Evolutionary conservation across 2,113 vertebrate genomes (phyloP), one percentile per base, ranked within the genome.

Genomic region (Otocyon megalotis): DNA sequence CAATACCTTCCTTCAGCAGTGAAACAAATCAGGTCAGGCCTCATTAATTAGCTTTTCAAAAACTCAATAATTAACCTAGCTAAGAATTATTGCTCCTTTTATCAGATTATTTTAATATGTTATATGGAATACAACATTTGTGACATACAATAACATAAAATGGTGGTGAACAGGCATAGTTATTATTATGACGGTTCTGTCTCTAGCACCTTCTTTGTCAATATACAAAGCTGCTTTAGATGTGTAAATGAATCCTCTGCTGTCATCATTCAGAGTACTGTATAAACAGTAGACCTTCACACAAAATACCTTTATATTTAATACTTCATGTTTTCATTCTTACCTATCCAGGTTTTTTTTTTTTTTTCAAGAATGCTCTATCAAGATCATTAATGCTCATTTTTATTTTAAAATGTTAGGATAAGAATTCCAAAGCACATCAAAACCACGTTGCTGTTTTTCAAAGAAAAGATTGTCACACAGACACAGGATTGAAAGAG

Each of bases 1-100:
- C 94, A 97, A 96, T 81, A 94, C 74, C 53, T 96, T 88, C 20
- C 20, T 94, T 91, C 87, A 92, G 89, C 22, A 79, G 90, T 69
- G 80, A 96, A 97, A 67, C 62, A 97, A 97, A 97, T 92, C 96
- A 94, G 81, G 35, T 76, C 83, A 96, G 95, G 35, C 60, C 88
- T 96, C 79, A 81, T 96, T 96, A 96, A 96, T 95, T 83, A 77
- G 87, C n/a, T 94, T 87, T 88, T 90, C 76, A 81, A 94, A 96
- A 96, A 72, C 82, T 87, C 74, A 94, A 26, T 93, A 96, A 98
- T 97, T 98, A 97, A 85, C 84, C 88, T 60, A 58, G 56, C 56
- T 90, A 95, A 92, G 90, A 92, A 77, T 95, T 50, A 90, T 37
- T 79, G 30, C n/a, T 94, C 13, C 28, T 90, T 95, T 95, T 58